Evolutionary conservation across 2,888 invertebrate species (phyloP), one percentile per base, ranked within the genome.

Genomic region (Hoplodrina blanda): DNA sequence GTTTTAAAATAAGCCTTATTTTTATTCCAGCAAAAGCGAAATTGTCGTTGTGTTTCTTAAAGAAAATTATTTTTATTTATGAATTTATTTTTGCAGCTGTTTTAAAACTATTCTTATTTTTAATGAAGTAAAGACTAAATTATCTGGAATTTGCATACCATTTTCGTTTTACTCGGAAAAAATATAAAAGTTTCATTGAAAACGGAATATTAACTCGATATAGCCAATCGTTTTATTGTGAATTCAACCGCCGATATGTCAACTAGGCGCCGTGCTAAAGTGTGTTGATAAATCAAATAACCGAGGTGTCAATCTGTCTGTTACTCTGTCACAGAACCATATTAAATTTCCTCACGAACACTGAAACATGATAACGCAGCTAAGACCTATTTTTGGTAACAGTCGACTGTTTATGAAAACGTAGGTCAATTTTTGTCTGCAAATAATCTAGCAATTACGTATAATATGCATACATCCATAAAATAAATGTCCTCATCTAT

Each of bases 241-340:
- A n/a, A 62, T 17, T 13, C 44, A 75, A 33, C 19, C 52, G 10
- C 19, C 52, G 10, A 53, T 57, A 68, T 59, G 62, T 62, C 62
- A 56, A 59, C n/a, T 1, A 37, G 54, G 78, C 78, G 72, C 72
- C 63, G 67, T 25, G 1, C 64, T 57, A 63, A 59, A 75, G 37
- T 8, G 11, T 15, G n/a, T 62, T 54, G 67, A 73, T 81, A 72
- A 79, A 81, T 79, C 75, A 78, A 83, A 72, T 72, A 55, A 54
- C 56, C 53, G 56, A 60, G 25, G 56, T 81, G 82, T 81, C 78
- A 70, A 69, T 62, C 69, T 60, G 54, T 80, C 75, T 64, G 53
- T 44, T 63, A 65, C 54, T 71, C 81, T 65, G 59, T 80, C 59
- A 61, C 59, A 17, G 19, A 73, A 55, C 52, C 49, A 70, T 81